Percentiles rank a stretch among this genome's conserved stretches.
phyloP scores from a whole-genome alignment of 2,113 vertebrate genomes.

The Edolisoma coerulescens region DNA sequence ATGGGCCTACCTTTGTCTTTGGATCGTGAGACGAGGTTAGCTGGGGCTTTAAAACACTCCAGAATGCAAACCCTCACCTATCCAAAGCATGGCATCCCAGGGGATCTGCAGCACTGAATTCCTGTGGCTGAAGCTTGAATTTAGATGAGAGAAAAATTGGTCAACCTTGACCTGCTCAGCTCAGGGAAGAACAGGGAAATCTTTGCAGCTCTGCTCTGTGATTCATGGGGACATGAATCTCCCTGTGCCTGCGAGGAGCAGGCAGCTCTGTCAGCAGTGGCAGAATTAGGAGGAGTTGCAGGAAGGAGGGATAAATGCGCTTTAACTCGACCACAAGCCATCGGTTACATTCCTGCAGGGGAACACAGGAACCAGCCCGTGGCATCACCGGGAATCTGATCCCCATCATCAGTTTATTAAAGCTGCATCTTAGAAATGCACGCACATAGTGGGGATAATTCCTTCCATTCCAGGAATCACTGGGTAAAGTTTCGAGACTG shows the following conservation, averaged over 20 bases:
- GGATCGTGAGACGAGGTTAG: neutral
- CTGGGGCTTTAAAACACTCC: neutral
- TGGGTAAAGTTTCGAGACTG: slow-evolving; percentile 49
- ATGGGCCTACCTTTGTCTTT: neutral
- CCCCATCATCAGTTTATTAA: slow-evolving; percentile 64
- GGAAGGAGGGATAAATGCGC: slow-evolving; percentile 33
- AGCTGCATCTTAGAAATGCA: slow-evolving; percentile 53
- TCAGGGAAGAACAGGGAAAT: neutral
- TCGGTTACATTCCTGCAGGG: slow-evolving; percentile 11
- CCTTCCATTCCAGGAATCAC: slow-evolving; percentile 44
- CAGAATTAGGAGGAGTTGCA: slow-evolving; percentile 40
- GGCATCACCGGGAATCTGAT: slow-evolving; percentile 40
- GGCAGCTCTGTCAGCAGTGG: slow-evolving; percentile 45
- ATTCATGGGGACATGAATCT: slow-evolving; percentile 24
- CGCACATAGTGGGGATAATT: slow-evolving; percentile 55
- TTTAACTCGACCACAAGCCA: slow-evolving; percentile 1
- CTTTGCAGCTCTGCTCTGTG: neutral
- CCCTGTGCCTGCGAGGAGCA: neutral
- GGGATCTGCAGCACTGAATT: neutral
- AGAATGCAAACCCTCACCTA: neutral
- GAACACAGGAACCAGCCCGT: slow-evolving; percentile 12
- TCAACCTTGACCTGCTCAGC: neutral
- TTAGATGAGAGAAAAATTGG: neutral
- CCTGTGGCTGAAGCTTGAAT: neutral
- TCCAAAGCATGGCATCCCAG: neutral